Evolutionary conservation across 2,888 invertebrate species (phyloP).

Genomic region (Alviniconcha strummeri): DNA sequence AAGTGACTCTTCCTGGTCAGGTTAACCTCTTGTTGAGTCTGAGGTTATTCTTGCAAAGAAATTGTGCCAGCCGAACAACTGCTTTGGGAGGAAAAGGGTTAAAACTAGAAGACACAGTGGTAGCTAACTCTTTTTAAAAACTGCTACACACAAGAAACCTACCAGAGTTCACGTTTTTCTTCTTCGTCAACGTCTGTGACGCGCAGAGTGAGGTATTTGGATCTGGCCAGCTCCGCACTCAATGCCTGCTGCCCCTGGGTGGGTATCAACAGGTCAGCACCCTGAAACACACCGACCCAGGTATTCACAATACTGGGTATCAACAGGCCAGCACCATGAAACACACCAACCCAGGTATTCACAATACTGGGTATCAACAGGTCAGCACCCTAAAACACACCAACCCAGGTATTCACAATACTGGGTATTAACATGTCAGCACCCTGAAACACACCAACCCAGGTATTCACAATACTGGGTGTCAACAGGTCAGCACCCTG

Average conservation of each 20-base stretch:
- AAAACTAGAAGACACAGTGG: too few relatives aligned
- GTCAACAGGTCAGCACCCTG: too few relatives aligned
- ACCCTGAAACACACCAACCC: too few relatives aligned
- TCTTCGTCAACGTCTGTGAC: conserved; percentile 70
- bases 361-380: conserved; percentile 50
- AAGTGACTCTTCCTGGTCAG: too few relatives aligned
- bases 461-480: too few relatives aligned
- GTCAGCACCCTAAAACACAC: conserved; percentile 59
- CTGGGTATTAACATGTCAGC: too few relatives aligned
- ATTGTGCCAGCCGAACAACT: too few relatives aligned
- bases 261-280: conserved; percentile 58
- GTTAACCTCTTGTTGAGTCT: too few relatives aligned
- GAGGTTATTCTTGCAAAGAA: too few relatives aligned
- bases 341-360: not conserved
- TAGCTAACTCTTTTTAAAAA: too few relatives aligned
- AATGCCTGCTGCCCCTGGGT: conserved; percentile 63
- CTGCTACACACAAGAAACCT: conserved; percentile 37
- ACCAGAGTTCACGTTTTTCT: conserved; percentile 66
- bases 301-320: not conserved
- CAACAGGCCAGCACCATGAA: conserved; percentile 54
- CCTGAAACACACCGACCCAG: conserved; percentile 51
- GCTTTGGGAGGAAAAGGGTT: too few relatives aligned
- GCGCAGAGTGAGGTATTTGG: conserved; percentile 54
- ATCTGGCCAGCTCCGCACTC: conserved; percentile 61
- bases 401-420: not conserved